Evolutionary conservation across 2,797 vertebrate species (phyloP).

Genomic region (Lophotriccus pileatus): DNA sequence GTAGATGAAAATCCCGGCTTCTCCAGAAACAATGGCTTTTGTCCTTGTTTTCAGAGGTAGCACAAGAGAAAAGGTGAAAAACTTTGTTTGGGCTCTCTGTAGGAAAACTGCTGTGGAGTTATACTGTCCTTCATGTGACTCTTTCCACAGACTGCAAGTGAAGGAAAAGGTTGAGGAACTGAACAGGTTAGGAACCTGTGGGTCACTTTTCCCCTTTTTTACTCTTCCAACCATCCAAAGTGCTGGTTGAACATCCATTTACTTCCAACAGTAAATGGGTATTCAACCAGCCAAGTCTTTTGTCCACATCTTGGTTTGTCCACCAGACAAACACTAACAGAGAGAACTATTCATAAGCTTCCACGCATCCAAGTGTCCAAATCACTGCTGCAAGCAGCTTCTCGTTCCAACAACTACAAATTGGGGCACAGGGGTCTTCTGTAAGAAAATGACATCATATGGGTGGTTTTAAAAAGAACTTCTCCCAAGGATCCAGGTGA

Average conservation of each 20-base stretch:
- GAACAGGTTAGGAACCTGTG: background rate
- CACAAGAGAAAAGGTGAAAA: background rate
- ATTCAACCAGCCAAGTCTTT: background rate
- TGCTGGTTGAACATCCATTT: background rate
- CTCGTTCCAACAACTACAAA: background rate
- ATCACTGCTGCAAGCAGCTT: background rate
- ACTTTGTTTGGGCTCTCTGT: background rate
- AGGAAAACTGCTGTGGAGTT: background rate
- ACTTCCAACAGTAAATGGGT: background rate
- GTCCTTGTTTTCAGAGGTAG: background rate
- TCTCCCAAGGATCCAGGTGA: background rate
- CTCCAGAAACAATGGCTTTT: background rate
- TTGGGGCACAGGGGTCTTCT: background rate
- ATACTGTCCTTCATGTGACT: background rate
- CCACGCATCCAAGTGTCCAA: background rate
- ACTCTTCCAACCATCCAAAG: background rate
- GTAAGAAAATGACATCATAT: background rate
- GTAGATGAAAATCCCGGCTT: background rate
- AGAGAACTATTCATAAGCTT: background rate
- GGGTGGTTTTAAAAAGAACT: background rate
- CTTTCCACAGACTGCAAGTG: background rate
- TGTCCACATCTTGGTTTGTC: background rate
- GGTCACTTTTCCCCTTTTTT: background rate
- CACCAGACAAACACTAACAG: background rate
- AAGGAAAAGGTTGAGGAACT: background rate